Base-by-base conservation (phyloP, 2,113 vertebrate genomes). In the Podarcis raffonei region DNA sequence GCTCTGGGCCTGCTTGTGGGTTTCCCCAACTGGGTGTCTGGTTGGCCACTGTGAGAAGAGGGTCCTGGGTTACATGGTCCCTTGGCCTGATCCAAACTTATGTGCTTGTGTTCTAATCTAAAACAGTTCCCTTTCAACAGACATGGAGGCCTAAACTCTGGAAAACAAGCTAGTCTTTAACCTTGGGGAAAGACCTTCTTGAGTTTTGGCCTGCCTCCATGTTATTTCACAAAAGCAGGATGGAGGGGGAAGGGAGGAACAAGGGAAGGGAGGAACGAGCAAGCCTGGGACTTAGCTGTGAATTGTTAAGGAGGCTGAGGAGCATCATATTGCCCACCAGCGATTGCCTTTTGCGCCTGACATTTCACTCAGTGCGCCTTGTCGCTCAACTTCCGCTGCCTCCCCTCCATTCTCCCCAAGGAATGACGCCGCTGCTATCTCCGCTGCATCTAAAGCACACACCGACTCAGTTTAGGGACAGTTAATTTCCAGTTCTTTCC, bases 401-500 rank as follows among this genome's bases (percentile, higher is more conserved):
- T 37, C 37, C 68, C 16, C 92, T 85, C 90, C 90, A 89, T 93
- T 92, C 62, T 77, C 93, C 94, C 92, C 83, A 89, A 93, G 92
- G 95, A 96, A 93, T 94, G 94, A 94, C 93, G 94, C 95, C 0
- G 32, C 95, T 93, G 93, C 94, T 96, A 96, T 96, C 96, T 92
- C 90, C 80, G 22, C 94, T 93, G 95, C 96, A 96, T 96, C 96
- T 95, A 96, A 95, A 96, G 94, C 94, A 96, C 95, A 96, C 92
- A 94, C 95, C 94, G 95, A 95, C 94, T 96, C 94, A 95, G 97
- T 97, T 97, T 97, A 97, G 97, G 97, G 97, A 97, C 96, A 97
- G 97, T 97, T 97, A 97, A 97, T 97, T 97, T 97, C 97, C 97
- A 97, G 96, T 97, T 97, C 96, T 97, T 97, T 97, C 97, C 97